Base-by-base conservation (phyloP, 2,797 vertebrate species). In the Sebastes trivittatus region DNA sequence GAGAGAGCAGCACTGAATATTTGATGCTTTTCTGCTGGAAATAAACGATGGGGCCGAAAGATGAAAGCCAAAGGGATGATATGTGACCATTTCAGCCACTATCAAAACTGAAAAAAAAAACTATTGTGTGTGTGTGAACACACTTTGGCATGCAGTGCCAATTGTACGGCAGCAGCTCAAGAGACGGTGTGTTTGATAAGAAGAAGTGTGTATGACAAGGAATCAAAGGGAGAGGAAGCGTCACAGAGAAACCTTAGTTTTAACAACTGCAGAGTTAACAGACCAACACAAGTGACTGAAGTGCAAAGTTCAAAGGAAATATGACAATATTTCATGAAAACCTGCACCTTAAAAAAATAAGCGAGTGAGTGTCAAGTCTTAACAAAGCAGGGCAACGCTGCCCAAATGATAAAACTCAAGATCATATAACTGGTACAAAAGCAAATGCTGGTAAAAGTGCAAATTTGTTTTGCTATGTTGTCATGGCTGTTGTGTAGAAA, bases 291-390 rank as follows among this genome's bases (percentile, higher is more conserved):
- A 76, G 80, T 29, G 70, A 82, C 71, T 77, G 78, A 73, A 61
- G 36, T 59, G 67, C 42, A 78, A 83, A 60, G 70, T 77, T 83
- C 72, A 86, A 86, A 91, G 32, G 4, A 79, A 84, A 77, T 62
- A 52, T 59, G 63, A 66, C 72, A 36, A 72, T 49, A 71, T 80
- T 55, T 74, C 59, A 75, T 58, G 38, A 71, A 67, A 66, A 64
- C 46, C 16, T 69, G 54, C 23, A 70, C 11, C 63, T 68, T 70
- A 61, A 30, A 78, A 78, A 78, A 71, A 72, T 13, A 61, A 61
- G 34, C 61, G 54, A 68, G 54, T 55, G 65, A 25, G 59, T 42
- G 77, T 72, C 22, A 36, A 55, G 9, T 11, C 11, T 56, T 71
- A 36, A 56, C 36, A 65, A 67, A 74, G 58, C 61, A 27, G 16